Conservation (phyloP, 2,113 vertebrate species). For the Sapayoa aenigma region DNA sequence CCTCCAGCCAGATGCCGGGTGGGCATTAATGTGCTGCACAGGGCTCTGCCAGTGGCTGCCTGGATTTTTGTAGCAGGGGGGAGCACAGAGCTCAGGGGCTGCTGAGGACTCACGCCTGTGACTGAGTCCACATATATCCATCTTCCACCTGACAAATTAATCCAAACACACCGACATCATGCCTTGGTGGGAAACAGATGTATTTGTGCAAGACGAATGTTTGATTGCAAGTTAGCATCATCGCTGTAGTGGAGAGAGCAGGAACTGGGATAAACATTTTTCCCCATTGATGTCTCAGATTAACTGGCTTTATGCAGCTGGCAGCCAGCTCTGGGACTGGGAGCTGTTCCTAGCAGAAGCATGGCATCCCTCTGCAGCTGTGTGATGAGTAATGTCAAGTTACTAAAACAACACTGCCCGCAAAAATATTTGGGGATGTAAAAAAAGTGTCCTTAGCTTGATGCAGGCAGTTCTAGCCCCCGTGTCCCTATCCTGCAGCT, state of each 20-base stretch:
- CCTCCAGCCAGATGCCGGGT: neutral
- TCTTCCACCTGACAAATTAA: neutral
- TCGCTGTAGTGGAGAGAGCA: neutral
- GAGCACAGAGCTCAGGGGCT: neutral
- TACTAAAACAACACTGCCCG: neutral
- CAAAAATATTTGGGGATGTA: neutral
- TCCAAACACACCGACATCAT: neutral
- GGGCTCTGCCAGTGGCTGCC: neutral
- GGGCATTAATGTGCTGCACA: neutral
- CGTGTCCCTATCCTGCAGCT: neutral
- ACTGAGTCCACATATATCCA: neutral
- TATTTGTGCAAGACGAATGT: neutral
- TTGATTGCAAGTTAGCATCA: neutral
- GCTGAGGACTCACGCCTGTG: fast-evolving
- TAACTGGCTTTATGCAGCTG: neutral
- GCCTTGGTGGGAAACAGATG: neutral
- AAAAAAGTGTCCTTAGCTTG: fast-evolving
- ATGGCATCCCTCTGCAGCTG: neutral
- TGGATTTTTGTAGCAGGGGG: neutral
- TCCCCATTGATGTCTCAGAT: neutral
- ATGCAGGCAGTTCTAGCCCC: neutral
- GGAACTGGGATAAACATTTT: neutral
- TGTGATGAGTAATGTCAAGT: neutral
- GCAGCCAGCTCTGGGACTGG: fast-evolving
- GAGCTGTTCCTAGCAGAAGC: neutral